These are phyloP conservation scores for Brachionus rotundiformis DNA, from an alignment of 1,140 invertebrate species.

Conservation along the genomic window DNA sequence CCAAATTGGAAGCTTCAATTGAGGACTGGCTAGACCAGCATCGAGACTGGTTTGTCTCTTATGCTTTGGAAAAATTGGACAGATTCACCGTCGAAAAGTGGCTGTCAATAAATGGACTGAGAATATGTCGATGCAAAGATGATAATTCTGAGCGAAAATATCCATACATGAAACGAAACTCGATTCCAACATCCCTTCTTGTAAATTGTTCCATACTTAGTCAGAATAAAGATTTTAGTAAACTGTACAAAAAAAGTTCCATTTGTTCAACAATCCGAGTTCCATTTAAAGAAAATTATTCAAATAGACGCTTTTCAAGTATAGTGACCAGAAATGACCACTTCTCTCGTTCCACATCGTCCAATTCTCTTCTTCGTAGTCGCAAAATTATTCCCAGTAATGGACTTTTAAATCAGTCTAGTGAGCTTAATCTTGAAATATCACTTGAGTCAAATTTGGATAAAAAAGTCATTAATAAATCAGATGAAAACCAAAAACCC, in stretches of 20 bases:
- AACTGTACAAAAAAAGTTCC: constrained; percentile 31
- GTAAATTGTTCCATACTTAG: constrained; percentile 22
- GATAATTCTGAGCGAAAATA: neutral
- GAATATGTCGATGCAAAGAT: constrained; percentile 23
- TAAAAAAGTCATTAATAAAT: neutral
- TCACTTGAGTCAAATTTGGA: neutral
- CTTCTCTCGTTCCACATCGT: constrained; percentile 14
- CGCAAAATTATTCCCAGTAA: neutral
- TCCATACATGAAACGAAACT: neutral
- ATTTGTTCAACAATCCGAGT: neutral
- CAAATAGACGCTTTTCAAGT: constrained; percentile 4
- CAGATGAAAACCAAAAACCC: neutral
- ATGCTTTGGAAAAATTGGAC: constrained; percentile 63
- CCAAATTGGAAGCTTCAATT: constrained; percentile 53
- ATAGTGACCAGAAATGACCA: neutral
- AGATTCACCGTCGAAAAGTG: constrained; percentile 62
- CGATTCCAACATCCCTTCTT: neutral
- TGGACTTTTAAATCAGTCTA: neutral
- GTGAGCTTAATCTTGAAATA: constrained; percentile 6
- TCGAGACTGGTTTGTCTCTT: constrained; percentile 59
- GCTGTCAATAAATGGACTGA: constrained; percentile 62
- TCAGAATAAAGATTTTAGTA: constrained; percentile 40
- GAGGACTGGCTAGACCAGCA: constrained; percentile 64
- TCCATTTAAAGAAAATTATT: neutral
- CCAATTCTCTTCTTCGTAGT: neutral